These are phyloP conservation scores for Phortica variegata DNA, from an alignment of 1,140 invertebrate genomes.

Conservation along the genomic window DNA sequence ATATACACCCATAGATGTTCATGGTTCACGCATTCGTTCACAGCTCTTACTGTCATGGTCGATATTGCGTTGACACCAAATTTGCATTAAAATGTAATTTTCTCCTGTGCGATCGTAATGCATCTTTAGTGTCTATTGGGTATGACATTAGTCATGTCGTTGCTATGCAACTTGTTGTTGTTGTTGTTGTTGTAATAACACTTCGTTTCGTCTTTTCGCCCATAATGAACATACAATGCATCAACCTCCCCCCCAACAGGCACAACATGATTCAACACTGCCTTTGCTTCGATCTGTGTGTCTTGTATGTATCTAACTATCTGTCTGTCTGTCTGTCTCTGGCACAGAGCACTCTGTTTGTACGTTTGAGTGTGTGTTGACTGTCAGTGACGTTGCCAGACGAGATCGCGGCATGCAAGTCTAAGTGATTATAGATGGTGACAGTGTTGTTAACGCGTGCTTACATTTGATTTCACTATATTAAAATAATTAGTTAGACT, in stretches of 20 bases:
- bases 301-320: slow-evolving; percentile 20
- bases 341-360: too few relatives aligned
- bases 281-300: neutral
- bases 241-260: too few relatives aligned
- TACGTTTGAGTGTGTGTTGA: too few relatives aligned
- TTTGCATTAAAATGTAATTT: slow-evolving; percentile 53
- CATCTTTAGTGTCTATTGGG: slow-evolving; percentile 54
- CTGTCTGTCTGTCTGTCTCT: too few relatives aligned
- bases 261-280: slow-evolving; percentile 14
- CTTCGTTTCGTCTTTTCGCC: slow-evolving; percentile 18
- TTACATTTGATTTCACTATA: too few relatives aligned
- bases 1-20: too few relatives aligned
- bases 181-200: slow-evolving; percentile 3
- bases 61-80: slow-evolving; percentile 54
- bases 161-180: slow-evolving; percentile 4
- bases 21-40: too few relatives aligned
- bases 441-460: too few relatives aligned
- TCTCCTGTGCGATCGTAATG: slow-evolving; percentile 29
- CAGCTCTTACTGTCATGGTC: slow-evolving; percentile 46
- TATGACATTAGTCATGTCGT: slow-evolving; percentile 50
- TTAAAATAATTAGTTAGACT: too few relatives aligned
- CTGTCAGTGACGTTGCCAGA: too few relatives aligned
- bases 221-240: slow-evolving; percentile 7
- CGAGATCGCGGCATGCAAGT: too few relatives aligned
- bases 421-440: too few relatives aligned